Evolutionary conservation across 2,888 invertebrate genomes (phyloP).

Genomic region (Poecilobothrus nobilitatus): DNA sequence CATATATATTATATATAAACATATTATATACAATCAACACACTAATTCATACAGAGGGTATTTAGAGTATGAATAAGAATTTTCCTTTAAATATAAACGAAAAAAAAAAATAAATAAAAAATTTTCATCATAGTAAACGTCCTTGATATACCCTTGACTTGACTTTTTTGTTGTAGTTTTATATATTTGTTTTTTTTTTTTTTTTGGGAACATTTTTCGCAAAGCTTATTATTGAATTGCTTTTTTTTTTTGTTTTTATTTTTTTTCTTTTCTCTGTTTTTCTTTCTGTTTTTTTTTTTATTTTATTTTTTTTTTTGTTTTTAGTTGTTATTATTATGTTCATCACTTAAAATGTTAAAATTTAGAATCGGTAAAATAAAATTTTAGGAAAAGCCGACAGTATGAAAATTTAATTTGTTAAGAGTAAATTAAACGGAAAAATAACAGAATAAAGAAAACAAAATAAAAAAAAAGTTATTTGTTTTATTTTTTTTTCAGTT

Average conservation of each 20-base stretch:
- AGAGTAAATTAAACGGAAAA: conserved; percentile 3
- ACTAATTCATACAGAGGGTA: not conserved
- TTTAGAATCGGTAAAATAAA: too few relatives aligned
- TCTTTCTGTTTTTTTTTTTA: not conserved
- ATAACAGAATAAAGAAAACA: not conserved
- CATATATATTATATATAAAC: too few relatives aligned
- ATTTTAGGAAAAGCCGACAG: conserved; percentile 3
- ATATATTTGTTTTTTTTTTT: not conserved
- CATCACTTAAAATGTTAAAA: too few relatives aligned
- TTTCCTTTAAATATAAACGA: not conserved
- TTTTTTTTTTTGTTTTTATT: not conserved
- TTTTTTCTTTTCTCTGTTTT: not conserved
- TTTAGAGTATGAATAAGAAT: not conserved
- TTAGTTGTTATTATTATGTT: too few relatives aligned
- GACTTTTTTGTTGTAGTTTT: not conserved
- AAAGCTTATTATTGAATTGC: not conserved
- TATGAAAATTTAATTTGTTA: conserved; percentile 6
- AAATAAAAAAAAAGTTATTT: too few relatives aligned
- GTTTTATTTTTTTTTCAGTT: too few relatives aligned
- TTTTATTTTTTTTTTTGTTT: not conserved
- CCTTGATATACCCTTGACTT: conserved; percentile 6
- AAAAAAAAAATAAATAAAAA: too few relatives aligned
- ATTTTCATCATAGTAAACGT: not conserved
- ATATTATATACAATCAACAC: too few relatives aligned
- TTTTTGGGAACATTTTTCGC: not conserved